These are phyloP conservation scores for Zosterops borbonicus DNA, from an alignment of 2,113 vertebrate species.

Conservation along the genomic window DNA sequence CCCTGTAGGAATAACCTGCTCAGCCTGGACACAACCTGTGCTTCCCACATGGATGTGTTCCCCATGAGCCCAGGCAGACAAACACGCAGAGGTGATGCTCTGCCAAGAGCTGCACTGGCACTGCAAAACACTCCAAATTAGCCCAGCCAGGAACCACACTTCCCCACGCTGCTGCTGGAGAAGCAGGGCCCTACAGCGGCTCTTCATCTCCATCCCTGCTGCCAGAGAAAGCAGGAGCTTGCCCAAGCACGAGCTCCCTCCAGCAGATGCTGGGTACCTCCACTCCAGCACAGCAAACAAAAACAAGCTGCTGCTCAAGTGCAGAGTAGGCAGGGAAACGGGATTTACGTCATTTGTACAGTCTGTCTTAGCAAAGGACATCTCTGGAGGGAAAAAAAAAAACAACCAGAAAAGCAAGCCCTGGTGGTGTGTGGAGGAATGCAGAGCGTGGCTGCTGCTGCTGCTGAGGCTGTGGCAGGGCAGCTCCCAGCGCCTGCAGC, in stretches of 20 bases:
- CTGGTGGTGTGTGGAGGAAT: not conserved
- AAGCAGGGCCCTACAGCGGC: not conserved
- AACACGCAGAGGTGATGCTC: not conserved
- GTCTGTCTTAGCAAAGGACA: not conserved
- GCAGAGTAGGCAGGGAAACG: not conserved
- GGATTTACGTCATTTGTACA: not conserved
- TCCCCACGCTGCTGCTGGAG: not conserved
- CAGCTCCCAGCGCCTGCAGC: not conserved
- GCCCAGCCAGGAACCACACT: not conserved
- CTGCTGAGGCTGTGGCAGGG: not conserved
- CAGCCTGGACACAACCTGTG: not conserved
- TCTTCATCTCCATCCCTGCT: not conserved
- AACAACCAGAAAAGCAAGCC: not conserved
- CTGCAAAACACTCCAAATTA: too few relatives aligned
- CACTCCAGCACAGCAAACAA: not conserved
- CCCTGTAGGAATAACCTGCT: accelerated
- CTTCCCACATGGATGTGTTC: accelerated
- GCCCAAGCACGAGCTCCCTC: not conserved
- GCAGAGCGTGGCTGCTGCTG: not conserved
- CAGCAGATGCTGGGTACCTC: not conserved
- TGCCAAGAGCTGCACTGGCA: not conserved
- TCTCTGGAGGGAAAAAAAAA: not conserved
- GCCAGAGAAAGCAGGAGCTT: not conserved
- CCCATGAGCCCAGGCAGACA: not conserved
- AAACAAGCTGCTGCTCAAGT: not conserved